These are phyloP conservation scores for Monopis laevigella DNA, from an alignment of 2,888 invertebrate genomes.

Conservation along the genomic window DNA sequence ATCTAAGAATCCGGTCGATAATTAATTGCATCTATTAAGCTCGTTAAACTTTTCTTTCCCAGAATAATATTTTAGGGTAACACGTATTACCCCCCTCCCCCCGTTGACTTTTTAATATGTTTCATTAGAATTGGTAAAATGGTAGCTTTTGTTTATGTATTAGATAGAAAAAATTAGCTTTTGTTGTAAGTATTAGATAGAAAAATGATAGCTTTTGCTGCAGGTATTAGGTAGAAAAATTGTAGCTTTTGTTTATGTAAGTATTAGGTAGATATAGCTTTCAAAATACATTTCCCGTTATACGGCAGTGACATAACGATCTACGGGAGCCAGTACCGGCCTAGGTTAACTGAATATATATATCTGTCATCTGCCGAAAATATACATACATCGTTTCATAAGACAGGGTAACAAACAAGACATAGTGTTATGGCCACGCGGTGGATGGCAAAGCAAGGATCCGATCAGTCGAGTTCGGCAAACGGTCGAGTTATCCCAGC, in stretches of 20 bases:
- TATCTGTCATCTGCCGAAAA: background rate
- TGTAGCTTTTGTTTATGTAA: too few relatives aligned
- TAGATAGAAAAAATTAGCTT: too few relatives aligned
- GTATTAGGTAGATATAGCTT: background rate
- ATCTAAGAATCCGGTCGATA: conserved; percentile 26
- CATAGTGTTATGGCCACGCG: conserved; percentile 1
- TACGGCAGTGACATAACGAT: conserved; percentile 5
- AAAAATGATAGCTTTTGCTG: too few relatives aligned
- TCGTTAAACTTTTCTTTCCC: conserved; percentile 34
- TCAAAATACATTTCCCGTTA: conserved; percentile 1
- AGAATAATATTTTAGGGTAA: too few relatives aligned
- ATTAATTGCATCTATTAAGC: conserved; percentile 46
- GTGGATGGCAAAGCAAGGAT: background rate
- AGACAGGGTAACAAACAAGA: background rate
- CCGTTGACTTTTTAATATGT: too few relatives aligned
- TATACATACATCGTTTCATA: background rate
- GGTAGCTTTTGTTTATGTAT: too few relatives aligned
- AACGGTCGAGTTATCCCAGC: conserved; percentile 7
- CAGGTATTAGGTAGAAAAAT: too few relatives aligned
- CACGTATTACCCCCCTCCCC: too few relatives aligned
- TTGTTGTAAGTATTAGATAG: too few relatives aligned
- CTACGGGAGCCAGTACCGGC: background rate
- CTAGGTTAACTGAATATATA: conserved; percentile 2
- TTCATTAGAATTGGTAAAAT: too few relatives aligned
- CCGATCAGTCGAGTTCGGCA: conserved; percentile 1